Evolutionary conservation across 2,888 invertebrate species (phyloP), one percentile per base, ranked within the genome.

Genomic region (Drosophila nigritarsus): DNA sequence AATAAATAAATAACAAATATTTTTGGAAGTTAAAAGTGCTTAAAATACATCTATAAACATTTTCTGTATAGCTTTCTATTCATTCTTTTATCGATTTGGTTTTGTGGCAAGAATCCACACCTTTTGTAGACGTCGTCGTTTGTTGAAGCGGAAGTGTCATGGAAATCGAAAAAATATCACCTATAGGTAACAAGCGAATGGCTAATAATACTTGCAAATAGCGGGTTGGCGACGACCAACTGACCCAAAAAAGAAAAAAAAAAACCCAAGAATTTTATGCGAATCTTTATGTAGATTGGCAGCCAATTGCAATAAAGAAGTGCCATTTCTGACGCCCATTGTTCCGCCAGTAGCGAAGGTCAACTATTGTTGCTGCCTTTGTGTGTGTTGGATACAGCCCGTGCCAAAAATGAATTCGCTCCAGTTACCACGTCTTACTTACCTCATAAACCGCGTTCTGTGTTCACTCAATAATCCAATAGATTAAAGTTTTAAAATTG

Each of bases 341-440:
- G 78, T 78, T 59, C 40, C 61, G 66, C 60, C 72, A 34, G 65
- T 59, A 56, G 13, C 56, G 89, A 84, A 84, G 89, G 84, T 89
- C 84, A 61, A n/a, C 15, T 51, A 42, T 45, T 63, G 65, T 30
- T 42, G 61, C 0, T 4, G 7, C 0, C 7, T 13, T 15, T 20
- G 38, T 36, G 36, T 20, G n/a, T n/a, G 54, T 67, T 70, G 77
- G 75, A 75, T 89, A 75, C 74, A 69, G 67, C 72, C 34, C 30
- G 61, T 72, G 84, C 89, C 84, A 85, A 81, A 60, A 67, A 29
- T 49, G 56, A 62, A 73, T 68, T 63, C 30, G 71, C 71, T 27
- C 82, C 73, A 79, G 76, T 87, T 87, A 77, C 84, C 84, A 84
- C 77, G 89, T 72, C 59, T 87, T 68, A 82, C 89, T 89, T 69